phyloP scores from a whole-genome alignment of 2,888 invertebrate genomes.

The Myopa testacea region DNA sequence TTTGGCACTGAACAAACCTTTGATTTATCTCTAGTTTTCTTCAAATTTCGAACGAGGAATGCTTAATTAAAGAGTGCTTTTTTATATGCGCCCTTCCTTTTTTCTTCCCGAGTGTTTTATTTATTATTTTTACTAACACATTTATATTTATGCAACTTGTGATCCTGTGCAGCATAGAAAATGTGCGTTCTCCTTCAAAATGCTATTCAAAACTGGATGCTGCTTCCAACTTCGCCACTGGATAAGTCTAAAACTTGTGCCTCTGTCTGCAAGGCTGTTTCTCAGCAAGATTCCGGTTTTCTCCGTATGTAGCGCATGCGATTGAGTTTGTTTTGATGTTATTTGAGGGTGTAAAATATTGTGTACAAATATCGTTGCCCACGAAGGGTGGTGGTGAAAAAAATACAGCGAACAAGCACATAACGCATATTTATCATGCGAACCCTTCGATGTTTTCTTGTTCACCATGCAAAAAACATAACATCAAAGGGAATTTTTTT shows the following conservation, averaged over 20 bases:
- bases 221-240: conserved; percentile 53
- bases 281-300: not conserved
- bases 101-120: conserved; percentile 33
- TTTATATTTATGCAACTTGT: conserved; percentile 25
- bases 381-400: too few relatives aligned
- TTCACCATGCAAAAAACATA: too few relatives aligned
- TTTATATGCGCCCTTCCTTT: not conserved
- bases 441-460: too few relatives aligned
- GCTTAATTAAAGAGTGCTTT: too few relatives aligned
- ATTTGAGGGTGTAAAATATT: too few relatives aligned
- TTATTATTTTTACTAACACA: conserved; percentile 27
- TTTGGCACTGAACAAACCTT: too few relatives aligned
- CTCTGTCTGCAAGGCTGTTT: not conserved
- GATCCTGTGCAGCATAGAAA: not conserved
- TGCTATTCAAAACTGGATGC: conserved; percentile 66
- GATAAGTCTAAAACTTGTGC: conserved; percentile 22
- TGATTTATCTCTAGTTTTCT: too few relatives aligned
- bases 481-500: too few relatives aligned
- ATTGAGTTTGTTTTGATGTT: conserved; percentile 26
- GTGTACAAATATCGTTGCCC: too few relatives aligned
- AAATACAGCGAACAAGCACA: too few relatives aligned
- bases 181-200: conserved; percentile 51
- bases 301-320: conserved; percentile 45
- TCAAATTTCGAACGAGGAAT: too few relatives aligned
- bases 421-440: too few relatives aligned